Base-by-base conservation (phyloP, 2,888 invertebrate genomes). In the Linyphia triangularis region DNA sequence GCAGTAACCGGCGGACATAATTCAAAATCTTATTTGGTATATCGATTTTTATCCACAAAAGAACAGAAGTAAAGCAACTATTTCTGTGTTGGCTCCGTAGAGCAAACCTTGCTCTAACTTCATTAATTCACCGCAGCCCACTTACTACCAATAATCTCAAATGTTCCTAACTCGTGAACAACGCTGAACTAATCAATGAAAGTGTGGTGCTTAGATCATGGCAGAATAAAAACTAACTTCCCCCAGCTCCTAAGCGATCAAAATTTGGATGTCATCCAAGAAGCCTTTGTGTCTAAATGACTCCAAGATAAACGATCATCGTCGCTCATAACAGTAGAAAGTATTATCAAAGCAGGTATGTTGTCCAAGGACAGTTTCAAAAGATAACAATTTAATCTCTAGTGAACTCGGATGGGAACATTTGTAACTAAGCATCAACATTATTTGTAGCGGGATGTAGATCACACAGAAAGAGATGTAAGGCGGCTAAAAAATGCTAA, bases 301-400 rank as follows among this genome's bases (percentile, higher is more conserved):
- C 51, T 51, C 51, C n/a, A 51, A 51, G 51, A 51, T n/a, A 51
- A 51, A 51, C 51, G 51, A 51, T 51, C 51, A n/a, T 51, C n/a
- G 13, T 13, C 13, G 13, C n/a, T 51, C 51, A 51, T 51, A 51
- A 51, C 13, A 3, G 51, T 16, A n/a, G 16, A 51, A 3, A 43
- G 13, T 16, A 51, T 51, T 5, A n/a, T 51, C 40, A n/a, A n/a
- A n/a, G 51, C n/a, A 51, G 51, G 51, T 51, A 51, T n/a, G n/a
- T n/a, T n/a, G n/a, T 51, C 51, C 51, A 51, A 51, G 51, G 16
- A 51, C n/a, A 51, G 5, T 51, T 51, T 51, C n/a, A 51, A n/a
- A 51, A n/a, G n/a, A n/a, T n/a, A n/a, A n/a, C n/a, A n/a, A n/a
- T n/a, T n/a, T n/a, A n/a, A n/a, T n/a, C n/a, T n/a, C n/a, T n/a